Evolutionary conservation across 2,888 invertebrate species (phyloP).

Genomic region (Tenthredo notha): DNA sequence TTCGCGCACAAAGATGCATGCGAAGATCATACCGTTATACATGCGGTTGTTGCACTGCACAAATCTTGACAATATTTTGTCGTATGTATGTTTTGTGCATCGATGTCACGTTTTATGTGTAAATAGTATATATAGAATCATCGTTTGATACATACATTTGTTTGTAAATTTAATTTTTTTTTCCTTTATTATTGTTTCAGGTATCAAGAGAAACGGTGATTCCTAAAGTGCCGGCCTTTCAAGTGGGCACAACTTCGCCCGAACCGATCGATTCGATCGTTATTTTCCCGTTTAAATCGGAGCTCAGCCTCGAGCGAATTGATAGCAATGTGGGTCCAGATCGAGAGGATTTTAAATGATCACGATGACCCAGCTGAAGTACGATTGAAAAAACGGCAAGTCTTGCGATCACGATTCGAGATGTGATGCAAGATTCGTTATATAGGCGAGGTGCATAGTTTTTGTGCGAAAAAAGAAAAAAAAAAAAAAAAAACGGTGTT

Average conservation of each 20-base stretch:
- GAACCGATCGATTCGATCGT: constrained; percentile 59
- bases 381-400: background rate
- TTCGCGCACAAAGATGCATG: background rate
- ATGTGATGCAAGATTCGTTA: background rate
- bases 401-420: background rate
- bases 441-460: background rate
- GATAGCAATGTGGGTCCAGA: constrained; percentile 13
- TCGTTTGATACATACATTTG: background rate
- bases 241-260: constrained; percentile 59
- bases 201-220: constrained; percentile 53
- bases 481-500: no score
- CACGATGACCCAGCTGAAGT: constrained; percentile 26
- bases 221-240: constrained; percentile 56
- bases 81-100: background rate
- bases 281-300: constrained; percentile 58
- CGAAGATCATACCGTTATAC: background rate
- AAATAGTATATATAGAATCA: background rate
- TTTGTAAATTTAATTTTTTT: background rate
- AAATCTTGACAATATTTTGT: background rate
- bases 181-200: constrained; percentile 49
- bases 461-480: background rate
- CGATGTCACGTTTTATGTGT: background rate
- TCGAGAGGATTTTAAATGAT: background rate
- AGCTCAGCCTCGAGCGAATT: constrained; percentile 40
- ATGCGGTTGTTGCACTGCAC: background rate